Evolutionary conservation across 2,888 invertebrate species (phyloP), one percentile per base, ranked within the genome.

Genomic region (Fragum sueziense): DNA sequence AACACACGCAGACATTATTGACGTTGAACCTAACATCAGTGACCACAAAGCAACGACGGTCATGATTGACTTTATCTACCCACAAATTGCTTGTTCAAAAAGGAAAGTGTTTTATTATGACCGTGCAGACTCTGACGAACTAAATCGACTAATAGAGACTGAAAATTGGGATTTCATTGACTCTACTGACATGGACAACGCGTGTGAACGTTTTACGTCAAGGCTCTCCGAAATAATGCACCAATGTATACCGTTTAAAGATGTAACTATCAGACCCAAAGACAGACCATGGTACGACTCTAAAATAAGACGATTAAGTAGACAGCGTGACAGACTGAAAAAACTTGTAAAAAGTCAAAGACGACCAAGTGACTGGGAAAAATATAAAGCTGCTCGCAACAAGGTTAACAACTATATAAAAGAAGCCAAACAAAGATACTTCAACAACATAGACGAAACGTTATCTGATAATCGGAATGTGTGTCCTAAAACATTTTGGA

Each of bases 221-320:
- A 62, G n/a, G 31, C 51, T 70, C 31, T 57, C 67, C 1, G 47
- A 72, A 17, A 22, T 70, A n/a, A 71, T 70, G 54, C 14, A 51
- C 29, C 2, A 61, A 47, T 70, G 79, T 57, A 79, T 79, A 33
- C 74, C 79, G 4, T 62, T 37, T 1, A 68, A 72, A 52, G 52
- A 52, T 25, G 67, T 74, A 54, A 79, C 79, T 11, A 31, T 74
- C 47, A 62, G 74, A 62, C 62, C 62, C 6, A 29, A 52, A 27
- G 71, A 75, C 47, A 54, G 51, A 67, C 71, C 71, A 17, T 72
- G 79, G 79, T 76, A 70, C 69, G 54, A 75, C 51, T 76, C 71
- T 25, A 57, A 67, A 20, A 27, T 74, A 57, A 57, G 74, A 22
- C 67, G 61, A 1, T 17, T 22, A 37, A 59, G 41, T 3, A 69